Evolutionary conservation across 2,888 invertebrate genomes (phyloP), one percentile per base, ranked within the genome.

Genomic region (Sicus ferrugineus): DNA sequence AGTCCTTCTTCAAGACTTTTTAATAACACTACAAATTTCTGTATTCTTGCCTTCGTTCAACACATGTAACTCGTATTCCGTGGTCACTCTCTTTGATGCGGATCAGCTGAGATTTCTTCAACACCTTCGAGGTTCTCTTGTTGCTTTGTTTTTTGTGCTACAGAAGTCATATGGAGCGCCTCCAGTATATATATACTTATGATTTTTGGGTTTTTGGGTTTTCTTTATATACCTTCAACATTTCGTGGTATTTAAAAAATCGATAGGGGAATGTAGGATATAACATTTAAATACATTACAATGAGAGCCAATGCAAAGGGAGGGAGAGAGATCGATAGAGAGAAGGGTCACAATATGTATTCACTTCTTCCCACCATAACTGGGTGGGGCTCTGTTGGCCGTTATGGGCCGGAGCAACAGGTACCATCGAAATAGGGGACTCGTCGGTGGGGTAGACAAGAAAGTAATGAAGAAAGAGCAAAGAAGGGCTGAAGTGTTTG

Each of bases 281-380:
- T 26, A 38, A 66, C 42, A 56, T 56, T 63, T 42, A 68, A 68
- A 63, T 68, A 68, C 68, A 63, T 68, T 68, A 68, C 56, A 63
- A 56, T 63, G 46, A 30, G 23, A 31, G 66, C 54, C 64, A 74
- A 74, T 74, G 73, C 71, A 26, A 52, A 31, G 19, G n/a, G 48
- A 14, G 21, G 16, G 28, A 26, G 54, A 54, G 16, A 54, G 26
- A 54, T 16, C 3, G 28, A 28, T 7, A 56, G 56, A 28, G 3
- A 6, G 14, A 63, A 63, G 28, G 26, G 46, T 34, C 52, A 42
- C 62, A 42, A 11, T 56, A 59, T 42, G 26, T 28, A 26, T 59
- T 31, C 19, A 59, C 61, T 52, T 31, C 52, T 28, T 42, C 38
- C 46, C 16, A 16, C 26, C 19, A 48, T 30, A 50, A 26, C 31